These are phyloP conservation scores for Magallana gigas DNA, from an alignment of 1,140 invertebrate species.

Conservation along the genomic window DNA sequence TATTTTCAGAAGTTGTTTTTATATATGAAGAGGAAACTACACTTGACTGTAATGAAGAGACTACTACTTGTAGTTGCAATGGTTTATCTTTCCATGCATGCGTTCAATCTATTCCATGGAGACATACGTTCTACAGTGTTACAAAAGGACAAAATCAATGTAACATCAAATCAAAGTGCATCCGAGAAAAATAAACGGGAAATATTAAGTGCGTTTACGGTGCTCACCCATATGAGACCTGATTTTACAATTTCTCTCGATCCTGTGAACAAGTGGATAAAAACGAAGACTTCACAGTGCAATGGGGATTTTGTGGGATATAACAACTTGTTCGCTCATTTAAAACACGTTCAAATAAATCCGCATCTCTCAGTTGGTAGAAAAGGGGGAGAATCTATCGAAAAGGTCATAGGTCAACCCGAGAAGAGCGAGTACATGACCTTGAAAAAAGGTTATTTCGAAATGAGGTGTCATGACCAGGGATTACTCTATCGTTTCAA, in stretches of 20 bases:
- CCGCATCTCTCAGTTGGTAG: conserved; percentile 11
- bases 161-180: neutral
- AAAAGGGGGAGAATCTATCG: conserved; percentile 70
- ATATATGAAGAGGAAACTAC: neutral
- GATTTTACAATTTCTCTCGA: neutral
- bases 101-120: neutral
- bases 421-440: conserved; percentile 68
- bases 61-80: neutral
- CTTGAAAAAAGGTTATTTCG: conserved; percentile 48
- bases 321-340: conserved; percentile 37
- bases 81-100: neutral
- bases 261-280: conserved; percentile 33
- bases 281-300: neutral
- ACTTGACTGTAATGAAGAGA: neutral
- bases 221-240: neutral
- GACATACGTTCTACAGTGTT: neutral
- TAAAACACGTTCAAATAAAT: conserved; percentile 27
- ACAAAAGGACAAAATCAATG: neutral
- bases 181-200: neutral
- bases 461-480: conserved; percentile 40
- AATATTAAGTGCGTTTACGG: neutral
- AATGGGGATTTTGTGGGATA: conserved; percentile 37
- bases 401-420: conserved; percentile 68
- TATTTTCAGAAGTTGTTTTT: neutral
- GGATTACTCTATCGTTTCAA: neutral